Evolutionary conservation across 1,140 invertebrate species (phyloP), one percentile per base, ranked within the genome.

Genomic region (Hermetia illucens): DNA sequence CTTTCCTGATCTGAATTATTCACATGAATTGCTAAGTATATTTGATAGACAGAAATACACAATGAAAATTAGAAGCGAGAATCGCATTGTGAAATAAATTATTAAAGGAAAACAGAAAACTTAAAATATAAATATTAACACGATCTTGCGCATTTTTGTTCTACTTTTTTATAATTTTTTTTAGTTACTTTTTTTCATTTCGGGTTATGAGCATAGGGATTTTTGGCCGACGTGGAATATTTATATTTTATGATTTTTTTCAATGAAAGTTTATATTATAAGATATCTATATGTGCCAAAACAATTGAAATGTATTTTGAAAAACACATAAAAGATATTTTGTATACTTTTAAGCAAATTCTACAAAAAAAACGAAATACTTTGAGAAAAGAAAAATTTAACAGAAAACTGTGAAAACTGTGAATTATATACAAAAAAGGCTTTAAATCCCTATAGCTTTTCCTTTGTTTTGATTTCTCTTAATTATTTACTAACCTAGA

Each of bases 131-230:
- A n/a, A n/a, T n/a, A n/a, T n/a, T n/a, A n/a, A n/a, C n/a, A n/a
- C n/a, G n/a, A n/a, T n/a, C n/a, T n/a, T n/a, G n/a, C n/a, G n/a
- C n/a, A n/a, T n/a, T n/a, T n/a, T n/a, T n/a, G n/a, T n/a, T n/a
- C n/a, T n/a, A n/a, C n/a, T n/a, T n/a, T n/a, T n/a, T n/a, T n/a
- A n/a, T n/a, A n/a, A n/a, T n/a, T n/a, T n/a, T n/a, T n/a, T n/a
- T 32, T 32, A 36, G 6, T 25, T 5, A 24, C 6, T 25, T 5
- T 36, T 24, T 13, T 18, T 10, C 12, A 38, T 49, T 57, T 55
- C 54, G 53, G 55, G 50, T n/a, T n/a, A 57, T 52, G 47, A 60
- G 58, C 58, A 55, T 58, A 61, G 58, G 58, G 58, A 61, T 61
- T 61, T 47, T 60, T 60, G 55, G 58, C 58, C 57, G 58, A 61